Conservation (phyloP, 2,113 vertebrate species). For the Cathartes aura region DNA sequence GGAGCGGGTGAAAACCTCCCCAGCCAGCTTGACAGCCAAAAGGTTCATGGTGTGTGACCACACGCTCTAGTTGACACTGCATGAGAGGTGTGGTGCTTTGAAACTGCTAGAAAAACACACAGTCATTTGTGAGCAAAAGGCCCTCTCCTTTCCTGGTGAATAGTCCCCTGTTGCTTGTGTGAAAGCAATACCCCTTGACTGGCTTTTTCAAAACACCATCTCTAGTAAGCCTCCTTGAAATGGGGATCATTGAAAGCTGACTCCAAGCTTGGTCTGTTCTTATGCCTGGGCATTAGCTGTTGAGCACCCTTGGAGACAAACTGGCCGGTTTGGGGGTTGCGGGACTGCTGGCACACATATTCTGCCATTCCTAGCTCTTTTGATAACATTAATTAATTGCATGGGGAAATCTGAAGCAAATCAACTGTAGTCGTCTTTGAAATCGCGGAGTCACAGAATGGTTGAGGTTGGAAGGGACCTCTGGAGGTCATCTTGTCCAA, state of each 20-base stretch:
- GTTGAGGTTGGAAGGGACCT: neutral
- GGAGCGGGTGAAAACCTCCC: neutral
- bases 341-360: neutral
- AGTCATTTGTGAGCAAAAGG: neutral
- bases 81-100: neutral
- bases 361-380: neutral
- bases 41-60: neutral
- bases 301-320: neutral
- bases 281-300: neutral
- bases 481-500: neutral
- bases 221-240: neutral
- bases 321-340: rapidly evolving
- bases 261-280: neutral
- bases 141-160: neutral
- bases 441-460: neutral
- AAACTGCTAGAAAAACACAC: neutral
- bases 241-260: neutral
- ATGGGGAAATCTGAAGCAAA: neutral
- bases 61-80: rapidly evolving
- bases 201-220: neutral
- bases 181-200: neutral
- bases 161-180: rapidly evolving
- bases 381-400: neutral
- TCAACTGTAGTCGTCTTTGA: neutral
- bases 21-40: neutral